These are phyloP conservation scores for Phragmatobia fuliginosa DNA, from an alignment of 2,888 invertebrate genomes.

Conservation along the genomic window DNA sequence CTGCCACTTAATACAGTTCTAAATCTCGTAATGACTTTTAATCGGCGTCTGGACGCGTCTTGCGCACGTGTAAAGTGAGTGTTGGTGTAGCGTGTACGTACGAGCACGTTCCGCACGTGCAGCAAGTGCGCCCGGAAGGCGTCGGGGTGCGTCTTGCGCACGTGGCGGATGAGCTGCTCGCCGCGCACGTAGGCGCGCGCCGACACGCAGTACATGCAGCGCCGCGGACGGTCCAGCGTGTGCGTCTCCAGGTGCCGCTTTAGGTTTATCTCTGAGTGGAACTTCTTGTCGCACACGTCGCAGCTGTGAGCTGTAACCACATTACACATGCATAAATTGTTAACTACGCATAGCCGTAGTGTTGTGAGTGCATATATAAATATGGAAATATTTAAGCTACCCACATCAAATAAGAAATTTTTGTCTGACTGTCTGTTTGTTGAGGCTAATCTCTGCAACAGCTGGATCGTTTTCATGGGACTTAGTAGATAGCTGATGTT, in stretches of 20 bases:
- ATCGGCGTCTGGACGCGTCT: too few species aligned
- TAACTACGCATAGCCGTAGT: neutral
- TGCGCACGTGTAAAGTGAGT: too few species aligned
- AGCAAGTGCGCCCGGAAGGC: constrained; percentile 82
- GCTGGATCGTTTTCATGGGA: too few species aligned
- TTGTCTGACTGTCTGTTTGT: too few species aligned
- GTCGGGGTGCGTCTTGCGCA: constrained; percentile 90
- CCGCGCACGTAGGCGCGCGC: constrained; percentile 92
- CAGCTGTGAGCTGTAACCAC: constrained; percentile 63
- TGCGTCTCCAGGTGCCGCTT: constrained; percentile 91
- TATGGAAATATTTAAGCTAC: too few species aligned
- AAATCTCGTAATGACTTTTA: too few species aligned
- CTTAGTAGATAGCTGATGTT: too few species aligned
- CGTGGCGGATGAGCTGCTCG: constrained; percentile 92
- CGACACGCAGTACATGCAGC: constrained; percentile 90
- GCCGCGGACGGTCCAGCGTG: constrained; percentile 91
- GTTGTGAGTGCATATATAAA: too few species aligned
- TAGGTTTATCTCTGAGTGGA: constrained; percentile 89
- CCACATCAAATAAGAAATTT: too few species aligned
- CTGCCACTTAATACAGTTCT: too few species aligned
- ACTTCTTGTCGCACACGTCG: constrained; percentile 88
- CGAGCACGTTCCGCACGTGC: constrained; percentile 70
- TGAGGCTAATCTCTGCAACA: too few species aligned
- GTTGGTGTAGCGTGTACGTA: constrained; percentile 23
- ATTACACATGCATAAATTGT: neutral